Conservation (phyloP, 2,797 vertebrate genomes). For the Emys orbicularis region DNA sequence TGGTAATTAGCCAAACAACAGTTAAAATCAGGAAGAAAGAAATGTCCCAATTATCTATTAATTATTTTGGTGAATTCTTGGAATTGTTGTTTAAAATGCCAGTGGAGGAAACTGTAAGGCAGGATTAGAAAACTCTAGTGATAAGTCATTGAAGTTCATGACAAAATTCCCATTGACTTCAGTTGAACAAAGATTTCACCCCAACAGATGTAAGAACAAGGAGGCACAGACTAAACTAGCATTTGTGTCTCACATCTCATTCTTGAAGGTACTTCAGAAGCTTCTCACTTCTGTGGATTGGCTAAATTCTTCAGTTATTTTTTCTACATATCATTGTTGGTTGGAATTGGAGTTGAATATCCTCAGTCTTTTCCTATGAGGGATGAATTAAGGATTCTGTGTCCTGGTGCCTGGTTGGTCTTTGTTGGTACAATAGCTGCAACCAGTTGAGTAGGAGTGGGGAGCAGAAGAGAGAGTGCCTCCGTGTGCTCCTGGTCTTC, state of each 20-base stretch:
- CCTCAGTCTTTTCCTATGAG: neutral
- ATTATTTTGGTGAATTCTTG: slow-evolving; percentile 30
- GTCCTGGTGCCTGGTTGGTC: neutral
- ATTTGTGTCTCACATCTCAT: neutral
- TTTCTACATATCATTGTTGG: neutral
- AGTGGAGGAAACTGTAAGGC: neutral
- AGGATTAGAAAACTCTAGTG: neutral
- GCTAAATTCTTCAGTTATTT: neutral
- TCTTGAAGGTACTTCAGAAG: neutral
- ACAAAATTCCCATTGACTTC: neutral
- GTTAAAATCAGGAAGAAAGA: slow-evolving; percentile 35
- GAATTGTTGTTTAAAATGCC: slow-evolving; percentile 15
- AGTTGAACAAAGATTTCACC: neutral
- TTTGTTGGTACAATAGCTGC: neutral
- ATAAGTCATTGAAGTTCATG: neutral
- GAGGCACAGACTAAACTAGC: neutral
- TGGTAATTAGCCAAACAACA: slow-evolving; percentile 40
- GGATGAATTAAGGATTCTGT: neutral
- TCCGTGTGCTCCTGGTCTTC: neutral
- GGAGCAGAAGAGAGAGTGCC: neutral
- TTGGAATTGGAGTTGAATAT: neutral
- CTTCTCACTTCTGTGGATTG: neutral
- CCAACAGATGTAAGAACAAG: neutral
- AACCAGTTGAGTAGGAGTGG: neutral
- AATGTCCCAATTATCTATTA: slow-evolving; percentile 23